phyloP scores from a whole-genome alignment of 1,140 invertebrate species.

The Euglossa dilemma region DNA sequence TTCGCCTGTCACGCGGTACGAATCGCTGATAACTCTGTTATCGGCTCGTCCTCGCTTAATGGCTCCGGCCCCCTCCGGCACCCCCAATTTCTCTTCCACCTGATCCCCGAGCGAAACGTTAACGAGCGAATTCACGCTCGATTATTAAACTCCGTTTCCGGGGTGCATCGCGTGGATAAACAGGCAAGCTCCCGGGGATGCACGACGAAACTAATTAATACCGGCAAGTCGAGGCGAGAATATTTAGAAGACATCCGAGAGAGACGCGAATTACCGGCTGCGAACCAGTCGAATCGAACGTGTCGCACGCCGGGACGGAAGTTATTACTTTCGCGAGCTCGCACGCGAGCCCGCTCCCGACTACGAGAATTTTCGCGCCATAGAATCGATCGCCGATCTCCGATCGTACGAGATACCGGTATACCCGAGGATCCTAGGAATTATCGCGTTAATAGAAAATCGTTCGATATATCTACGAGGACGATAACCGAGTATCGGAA shows the following conservation, averaged over 20 bases:
- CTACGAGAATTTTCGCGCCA: not conserved
- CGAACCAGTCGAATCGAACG: constrained; percentile 6
- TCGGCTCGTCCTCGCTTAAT: constrained; percentile 42
- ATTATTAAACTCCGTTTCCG: constrained; percentile 45
- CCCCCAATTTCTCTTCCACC: not conserved
- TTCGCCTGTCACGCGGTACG: constrained; percentile 23
- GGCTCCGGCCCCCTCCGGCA: not conserved
- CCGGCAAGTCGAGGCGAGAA: not conserved
- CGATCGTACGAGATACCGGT: too few relatives aligned
- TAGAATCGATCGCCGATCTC: too few relatives aligned
- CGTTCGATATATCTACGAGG: too few relatives aligned
- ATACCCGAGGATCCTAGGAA: too few relatives aligned
- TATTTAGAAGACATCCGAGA: constrained; percentile 26
- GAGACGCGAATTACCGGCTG: not conserved
- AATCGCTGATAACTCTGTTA: constrained; percentile 52
- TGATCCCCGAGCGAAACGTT: constrained; percentile 16
- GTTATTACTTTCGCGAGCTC: constrained; percentile 2
- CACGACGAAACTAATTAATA: constrained; percentile 39
- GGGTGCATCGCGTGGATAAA: constrained; percentile 13
- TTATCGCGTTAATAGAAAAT: too few relatives aligned
- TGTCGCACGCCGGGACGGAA: not conserved
- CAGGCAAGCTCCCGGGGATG: not conserved
- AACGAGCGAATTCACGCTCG: constrained; percentile 49
- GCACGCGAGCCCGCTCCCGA: not conserved
- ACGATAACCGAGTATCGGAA: too few relatives aligned